A percentile compares a stretch with the other conserved stretches of the same genome.
Conservation (phyloP, 2,113 vertebrate genomes). For the Bufo bufo region DNA sequence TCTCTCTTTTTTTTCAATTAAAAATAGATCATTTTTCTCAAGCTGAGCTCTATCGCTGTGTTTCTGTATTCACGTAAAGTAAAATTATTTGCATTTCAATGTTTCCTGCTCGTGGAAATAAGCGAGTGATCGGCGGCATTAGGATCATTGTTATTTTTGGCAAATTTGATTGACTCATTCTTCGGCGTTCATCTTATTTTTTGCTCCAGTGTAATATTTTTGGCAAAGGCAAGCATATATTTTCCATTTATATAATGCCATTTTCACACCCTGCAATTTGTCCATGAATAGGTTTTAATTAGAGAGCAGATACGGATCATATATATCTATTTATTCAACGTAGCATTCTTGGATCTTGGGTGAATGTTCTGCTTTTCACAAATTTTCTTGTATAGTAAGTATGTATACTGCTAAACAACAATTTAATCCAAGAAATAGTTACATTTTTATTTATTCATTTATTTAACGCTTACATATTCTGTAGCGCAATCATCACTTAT, state of each 20-base stretch:
- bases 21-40: neutral
- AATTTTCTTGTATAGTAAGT: neutral
- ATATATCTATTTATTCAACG: neutral
- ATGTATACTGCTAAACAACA: neutral
- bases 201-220: constrained; percentile 33
- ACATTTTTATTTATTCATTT: too few species aligned
- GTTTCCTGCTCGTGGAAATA: neutral
- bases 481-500: too few species aligned
- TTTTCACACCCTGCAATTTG: constrained; percentile 28
- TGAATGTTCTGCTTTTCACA: neutral
- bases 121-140: neutral
- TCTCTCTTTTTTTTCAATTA: neutral
- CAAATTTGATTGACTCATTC: constrained; percentile 3
- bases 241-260: constrained; percentile 3
- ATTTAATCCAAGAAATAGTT: neutral
- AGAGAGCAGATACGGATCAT: constrained; percentile 9
- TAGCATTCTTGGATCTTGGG: neutral
- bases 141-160: constrained; percentile 29
- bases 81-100: neutral
- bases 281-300: constrained; percentile 41
- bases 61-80: neutral
- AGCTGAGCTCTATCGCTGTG: neutral
- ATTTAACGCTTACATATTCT: too few species aligned
- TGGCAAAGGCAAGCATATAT: neutral
- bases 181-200: neutral